Evolutionary conservation across 2,797 vertebrate species (phyloP).

Genomic region (Myripristis jacobus): DNA sequence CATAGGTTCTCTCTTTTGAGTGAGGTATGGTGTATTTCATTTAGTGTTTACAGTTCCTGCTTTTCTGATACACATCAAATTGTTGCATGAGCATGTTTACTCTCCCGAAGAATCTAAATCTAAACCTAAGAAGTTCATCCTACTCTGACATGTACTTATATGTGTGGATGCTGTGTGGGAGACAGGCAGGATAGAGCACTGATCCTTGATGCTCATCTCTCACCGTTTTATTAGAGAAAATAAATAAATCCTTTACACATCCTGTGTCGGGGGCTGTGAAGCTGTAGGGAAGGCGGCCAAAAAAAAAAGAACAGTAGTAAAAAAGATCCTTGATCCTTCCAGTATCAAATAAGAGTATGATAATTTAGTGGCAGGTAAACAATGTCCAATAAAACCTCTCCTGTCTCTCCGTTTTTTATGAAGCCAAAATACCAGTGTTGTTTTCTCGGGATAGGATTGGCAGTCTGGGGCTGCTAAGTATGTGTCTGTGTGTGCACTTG

Average conservation of each 20-base stretch:
- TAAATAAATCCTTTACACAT: conserved; percentile 55
- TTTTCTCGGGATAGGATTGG: conserved; percentile 59
- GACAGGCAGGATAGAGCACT: conserved; percentile 19
- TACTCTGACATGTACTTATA: conserved; percentile 13
- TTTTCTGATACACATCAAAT: conserved; percentile 4
- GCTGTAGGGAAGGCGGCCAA: conserved; percentile 37
- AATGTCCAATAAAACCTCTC: conserved; percentile 65
- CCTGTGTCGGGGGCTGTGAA: conserved; percentile 17
- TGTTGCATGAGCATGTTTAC: background rate
- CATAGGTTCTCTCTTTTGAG: background rate
- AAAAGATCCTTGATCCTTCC: conserved; percentile 38
- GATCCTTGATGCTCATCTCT: conserved; percentile 41
- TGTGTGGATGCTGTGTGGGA: conserved; percentile 8
- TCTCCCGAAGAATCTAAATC: conserved; percentile 31
- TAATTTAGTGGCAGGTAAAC: conserved; percentile 67
- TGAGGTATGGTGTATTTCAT: background rate
- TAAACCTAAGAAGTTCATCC: background rate
- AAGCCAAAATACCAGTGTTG: conserved; percentile 64
- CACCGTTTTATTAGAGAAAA: conserved; percentile 60
- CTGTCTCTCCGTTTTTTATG: conserved; percentile 42
- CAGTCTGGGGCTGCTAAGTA: conserved; percentile 41
- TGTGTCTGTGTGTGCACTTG: conserved; percentile 32
- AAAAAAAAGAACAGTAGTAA: conserved; percentile 47
- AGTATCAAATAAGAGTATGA: conserved; percentile 60
- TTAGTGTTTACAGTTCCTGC: background rate